Conservation (phyloP, 2,113 vertebrate genomes). For the Hippopotamus amphibius region DNA sequence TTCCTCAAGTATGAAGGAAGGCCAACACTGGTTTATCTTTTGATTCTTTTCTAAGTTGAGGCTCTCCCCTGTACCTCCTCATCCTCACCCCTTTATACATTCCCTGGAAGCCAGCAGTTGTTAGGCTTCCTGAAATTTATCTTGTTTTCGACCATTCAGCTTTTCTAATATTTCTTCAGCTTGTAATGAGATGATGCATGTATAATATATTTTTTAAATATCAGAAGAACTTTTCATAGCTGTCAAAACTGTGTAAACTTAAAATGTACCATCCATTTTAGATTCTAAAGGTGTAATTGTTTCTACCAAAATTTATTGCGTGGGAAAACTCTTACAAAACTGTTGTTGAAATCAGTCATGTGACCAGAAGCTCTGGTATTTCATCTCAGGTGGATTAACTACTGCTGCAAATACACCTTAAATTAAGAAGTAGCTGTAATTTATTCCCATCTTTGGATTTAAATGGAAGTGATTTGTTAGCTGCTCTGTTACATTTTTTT, state of each 20-base stretch:
- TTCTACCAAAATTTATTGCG: background rate
- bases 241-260: background rate
- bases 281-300: background rate
- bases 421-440: background rate
- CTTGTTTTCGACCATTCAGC: background rate
- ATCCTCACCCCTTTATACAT: background rate
- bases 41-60: background rate
- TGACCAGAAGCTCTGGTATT: background rate
- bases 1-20: background rate
- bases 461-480: background rate
- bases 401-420: background rate
- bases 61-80: background rate
- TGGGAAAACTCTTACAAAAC: background rate
- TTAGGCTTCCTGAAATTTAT: background rate
- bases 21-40: background rate
- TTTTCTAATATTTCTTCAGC: background rate
- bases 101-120: background rate
- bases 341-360: background rate
- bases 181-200: background rate
- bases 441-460: slow-evolving; percentile 18
- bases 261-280: background rate
- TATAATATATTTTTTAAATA: slow-evolving; percentile 14
- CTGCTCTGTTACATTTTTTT: background rate
- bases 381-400: background rate
- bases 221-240: background rate